Conservation (phyloP, 1,140 invertebrate species). For the silkworm (Bombyx mori) region ASM3026992v2 NC_085126.1:11189001-11189500, state of each 20-base stretch:
- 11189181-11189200: too few relatives aligned
- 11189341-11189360: conserved; percentile 23
- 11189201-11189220: too few relatives aligned
- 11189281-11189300: too few relatives aligned
- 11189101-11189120: conserved; percentile 64
- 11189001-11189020: conserved; percentile 27
- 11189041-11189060: conserved; percentile 80
- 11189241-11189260: too few relatives aligned
- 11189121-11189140: background rate
- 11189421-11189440: conserved; percentile 88
- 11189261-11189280: too few relatives aligned
- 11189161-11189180: too few relatives aligned
- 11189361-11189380: conserved; percentile 36
- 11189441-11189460: conserved; percentile 83
- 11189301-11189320: too few relatives aligned
- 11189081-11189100: conserved; percentile 75
- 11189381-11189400: conserved; percentile 31
- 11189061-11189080: conserved; percentile 75
- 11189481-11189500: conserved; percentile 30
- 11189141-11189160: too few relatives aligned
- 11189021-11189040: conserved; percentile 74
- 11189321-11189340: too few relatives aligned
- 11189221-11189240: too few relatives aligned
- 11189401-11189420: conserved; percentile 82
- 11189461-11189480: conserved; percentile 73